Base-by-base conservation (phyloP, 2,797 vertebrate genomes). In the Naso thynnoides region DNA sequence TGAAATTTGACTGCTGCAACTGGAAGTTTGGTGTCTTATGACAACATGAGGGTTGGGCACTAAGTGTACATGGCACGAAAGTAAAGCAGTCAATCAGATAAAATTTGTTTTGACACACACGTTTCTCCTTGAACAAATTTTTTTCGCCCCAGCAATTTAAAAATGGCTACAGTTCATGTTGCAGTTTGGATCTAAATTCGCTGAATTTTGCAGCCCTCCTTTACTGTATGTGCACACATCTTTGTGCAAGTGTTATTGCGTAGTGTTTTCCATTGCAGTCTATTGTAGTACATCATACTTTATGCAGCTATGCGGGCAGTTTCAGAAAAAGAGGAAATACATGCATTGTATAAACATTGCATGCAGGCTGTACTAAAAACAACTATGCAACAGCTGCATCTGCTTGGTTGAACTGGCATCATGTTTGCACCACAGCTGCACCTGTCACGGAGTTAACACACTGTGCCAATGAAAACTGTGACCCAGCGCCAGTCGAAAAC, bases 381-480 rank as follows among this genome's bases (percentile, higher is more conserved):
- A 2, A 15, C 15, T 13, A 36, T 36, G 15, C 15, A 60, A 55
- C 72, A 66, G 54, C 62, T 78, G 69, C 52, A 16, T 73, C 26
- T 68, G 14, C 38, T 14, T 55, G 36, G 52, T 27, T 72, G 18
- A 72, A 19, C 67, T 16, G 56, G 2, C 16, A 27, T 29, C 16
- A 6, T 5, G 39, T 39, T 13, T 56, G 49, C 29, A 33, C 72
- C 70, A 53, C 49, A 21, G 60, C 31, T 31, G 5, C 76, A 81
- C 48, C 79, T 87, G 82, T 63, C 36, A 18, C 39, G 9, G 42
- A 48, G 24, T 31, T 62, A 70, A 78, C 21, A 0, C 44, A 42
- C 57, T 52, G 48, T 48, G 52, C 24, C 4, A 29, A 55, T 16
- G 47, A 52, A 59, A 61, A 59, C 33, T 44, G 42, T 57, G n/a